A percentile compares a stretch with the other conserved stretches of the same genome.
Evolutionary conservation across 1,140 invertebrate genomes (phyloP).

Genomic region (Oedothorax gibbosus): DNA sequence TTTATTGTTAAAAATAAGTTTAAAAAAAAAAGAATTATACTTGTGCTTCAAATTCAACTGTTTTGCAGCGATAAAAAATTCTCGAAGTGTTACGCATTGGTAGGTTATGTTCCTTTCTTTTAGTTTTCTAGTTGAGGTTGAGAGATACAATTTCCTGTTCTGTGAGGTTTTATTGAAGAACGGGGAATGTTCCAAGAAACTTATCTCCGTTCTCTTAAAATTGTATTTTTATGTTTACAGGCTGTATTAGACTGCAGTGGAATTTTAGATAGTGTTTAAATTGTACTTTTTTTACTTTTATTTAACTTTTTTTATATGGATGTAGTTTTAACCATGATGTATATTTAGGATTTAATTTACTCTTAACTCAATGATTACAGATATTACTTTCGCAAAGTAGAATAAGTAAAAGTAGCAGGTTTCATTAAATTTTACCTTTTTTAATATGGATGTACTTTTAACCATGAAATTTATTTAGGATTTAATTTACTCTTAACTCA

Average conservation of each 20-base stretch:
- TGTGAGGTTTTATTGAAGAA: conserved; percentile 22
- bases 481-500: too few species aligned
- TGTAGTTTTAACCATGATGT: too few species aligned
- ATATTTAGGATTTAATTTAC: too few species aligned
- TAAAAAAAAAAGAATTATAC: conserved; percentile 1
- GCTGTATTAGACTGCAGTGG: not conserved
- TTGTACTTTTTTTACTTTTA: too few species aligned
- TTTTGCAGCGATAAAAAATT: conserved; percentile 42
- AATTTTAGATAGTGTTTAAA: too few species aligned
- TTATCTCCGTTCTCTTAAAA: not conserved
- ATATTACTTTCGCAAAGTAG: too few species aligned
- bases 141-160: conserved; percentile 33
- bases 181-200: not conserved
- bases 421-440: too few species aligned
- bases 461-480: too few species aligned
- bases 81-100: conserved; percentile 23
- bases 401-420: too few species aligned
- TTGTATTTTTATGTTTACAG: conserved; percentile 27
- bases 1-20: conserved; percentile 25
- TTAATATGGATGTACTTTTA: too few species aligned
- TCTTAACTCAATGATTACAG: too few species aligned
- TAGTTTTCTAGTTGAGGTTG: not conserved
- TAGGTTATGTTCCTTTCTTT: not conserved
- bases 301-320: too few species aligned
- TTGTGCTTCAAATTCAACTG: conserved; percentile 41